Base-by-base conservation (phyloP, 2,888 invertebrate genomes). In the Trichogramma dendrolimi region DNA sequence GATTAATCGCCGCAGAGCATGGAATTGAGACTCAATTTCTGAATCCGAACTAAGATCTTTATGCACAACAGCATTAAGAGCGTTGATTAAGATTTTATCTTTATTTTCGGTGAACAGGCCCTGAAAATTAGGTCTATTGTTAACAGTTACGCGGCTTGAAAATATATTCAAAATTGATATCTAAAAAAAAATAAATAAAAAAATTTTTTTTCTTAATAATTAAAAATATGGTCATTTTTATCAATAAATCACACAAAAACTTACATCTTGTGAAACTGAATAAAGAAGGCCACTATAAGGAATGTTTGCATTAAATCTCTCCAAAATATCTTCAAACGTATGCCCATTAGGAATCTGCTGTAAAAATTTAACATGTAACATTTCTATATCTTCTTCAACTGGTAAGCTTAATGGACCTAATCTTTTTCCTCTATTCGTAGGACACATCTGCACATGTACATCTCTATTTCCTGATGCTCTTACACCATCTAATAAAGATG, bases 51-150 rank as follows among this genome's bases (percentile, higher is more conserved):
- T 79, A 65, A 79, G 80, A 67, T 86, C 91, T 80, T 88, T 89
- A 66, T 85, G 87, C 2, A 94, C 86, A 42, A 99, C 82, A 0
- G 94, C 87, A 71, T 88, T 89, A 67, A 99, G 79, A n/a, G 96
- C 95, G 43, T 89, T 90, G 44, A 91, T 88, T 69, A 99, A 98
- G 68, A 97, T 81, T 80, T 96, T 96, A 80, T 98, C 98, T 78
- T 99, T 99, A 81, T 97, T 99, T 81, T 98, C 94, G 6, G 96
- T 91, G 83, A 97, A 98, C 67, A 98, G 84, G 66, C 96, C 92
- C 96, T 96, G 82, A 44, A 83, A 82, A 77, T 27, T 27, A 27
- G 27, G 27, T 27, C 27, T 27, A 27, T 27, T 27, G 27, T 27
- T 27, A 27, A 27, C 27, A 27, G 27, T 27, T 27, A 27, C 27